These are phyloP conservation scores for Pipistrellus kuhlii DNA, from an alignment of 2,797 vertebrate genomes.

Conservation along the genomic window DNA sequence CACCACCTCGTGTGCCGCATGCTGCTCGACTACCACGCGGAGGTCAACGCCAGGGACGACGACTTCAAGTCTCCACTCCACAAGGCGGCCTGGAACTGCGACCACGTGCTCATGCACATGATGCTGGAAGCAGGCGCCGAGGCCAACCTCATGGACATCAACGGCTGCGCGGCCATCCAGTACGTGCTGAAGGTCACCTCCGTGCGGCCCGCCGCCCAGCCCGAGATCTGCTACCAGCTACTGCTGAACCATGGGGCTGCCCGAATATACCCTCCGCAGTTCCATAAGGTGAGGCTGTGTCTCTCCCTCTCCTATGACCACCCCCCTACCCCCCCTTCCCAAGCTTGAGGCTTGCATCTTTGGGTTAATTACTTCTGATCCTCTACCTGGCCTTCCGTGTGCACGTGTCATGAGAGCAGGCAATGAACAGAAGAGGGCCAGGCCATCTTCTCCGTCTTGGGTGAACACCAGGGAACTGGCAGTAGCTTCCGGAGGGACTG, in stretches of 20 bases:
- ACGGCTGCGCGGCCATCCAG: slow-evolving; percentile 95
- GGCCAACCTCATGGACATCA: slow-evolving; percentile 94
- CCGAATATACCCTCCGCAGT: slow-evolving; percentile 95
- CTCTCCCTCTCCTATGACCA: no score
- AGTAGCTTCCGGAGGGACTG: not conserved
- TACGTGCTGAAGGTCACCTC: slow-evolving; percentile 95
- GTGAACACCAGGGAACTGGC: not conserved
- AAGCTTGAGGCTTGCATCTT: not conserved
- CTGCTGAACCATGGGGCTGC: slow-evolving; percentile 94
- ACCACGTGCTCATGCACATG: slow-evolving; percentile 94
- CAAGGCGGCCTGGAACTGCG: slow-evolving; percentile 98
- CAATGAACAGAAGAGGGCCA: not conserved
- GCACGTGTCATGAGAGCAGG: not conserved
- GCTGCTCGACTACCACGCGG: slow-evolving; percentile 93
- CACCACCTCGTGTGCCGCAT: slow-evolving; percentile 95
- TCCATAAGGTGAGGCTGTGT: slow-evolving; percentile 93
- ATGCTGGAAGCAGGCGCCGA: slow-evolving; percentile 94
- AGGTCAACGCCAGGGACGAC: slow-evolving; percentile 92
- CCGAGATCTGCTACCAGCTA: slow-evolving; percentile 95
- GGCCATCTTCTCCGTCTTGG: not conserved
- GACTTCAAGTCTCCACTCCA: slow-evolving; percentile 96
- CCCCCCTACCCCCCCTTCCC: accelerated
- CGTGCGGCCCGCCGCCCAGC: slow-evolving; percentile 90
- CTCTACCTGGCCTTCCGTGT: not conserved
- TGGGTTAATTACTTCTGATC: no score